Conservation (phyloP, 2,888 invertebrate species). For the Scaptomyza caliginosa region DNA sequence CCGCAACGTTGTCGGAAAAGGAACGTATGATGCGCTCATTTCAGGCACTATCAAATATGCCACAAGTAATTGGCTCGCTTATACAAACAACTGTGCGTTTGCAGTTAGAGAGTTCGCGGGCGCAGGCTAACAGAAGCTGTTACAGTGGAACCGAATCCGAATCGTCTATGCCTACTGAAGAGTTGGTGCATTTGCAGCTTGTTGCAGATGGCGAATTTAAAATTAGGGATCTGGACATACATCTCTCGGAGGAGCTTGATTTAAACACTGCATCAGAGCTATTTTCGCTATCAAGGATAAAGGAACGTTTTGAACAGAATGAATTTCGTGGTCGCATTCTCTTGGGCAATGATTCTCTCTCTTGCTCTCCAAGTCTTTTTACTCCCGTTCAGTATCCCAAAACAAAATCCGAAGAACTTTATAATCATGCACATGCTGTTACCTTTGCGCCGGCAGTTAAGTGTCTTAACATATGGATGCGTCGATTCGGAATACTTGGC, state of each 20-base stretch:
- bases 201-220: slow-evolving; percentile 76
- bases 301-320: slow-evolving; percentile 80
- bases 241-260: slow-evolving; percentile 42
- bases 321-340: slow-evolving; percentile 79
- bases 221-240: slow-evolving; percentile 78
- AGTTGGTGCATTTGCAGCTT: slow-evolving; percentile 66
- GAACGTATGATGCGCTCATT: slow-evolving; percentile 76
- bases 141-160: slow-evolving; percentile 9
- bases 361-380: slow-evolving; percentile 68
- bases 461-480: slow-evolving; percentile 63
- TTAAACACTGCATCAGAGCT: slow-evolving; percentile 53
- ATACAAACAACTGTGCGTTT: slow-evolving; percentile 61
- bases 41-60: slow-evolving; percentile 74
- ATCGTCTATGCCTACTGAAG: slow-evolving; percentile 31
- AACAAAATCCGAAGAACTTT: slow-evolving; percentile 66
- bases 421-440: slow-evolving; percentile 67
- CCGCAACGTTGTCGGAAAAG: slow-evolving; percentile 78
- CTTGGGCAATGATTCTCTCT: slow-evolving; percentile 65
- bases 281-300: slow-evolving; percentile 71
- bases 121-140: slow-evolving; percentile 7
- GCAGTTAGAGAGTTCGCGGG: slow-evolving; percentile 42
- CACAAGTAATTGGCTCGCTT: slow-evolving; percentile 78
- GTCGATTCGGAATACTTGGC: slow-evolving; percentile 71
- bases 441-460: slow-evolving; percentile 71
- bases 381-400: slow-evolving; percentile 69